Percentiles rank a stretch among this genome's conserved stretches.
phyloP scores from a whole-genome alignment of 2,797 vertebrate species.

The Sternarchorhynchus goeldii region DNA sequence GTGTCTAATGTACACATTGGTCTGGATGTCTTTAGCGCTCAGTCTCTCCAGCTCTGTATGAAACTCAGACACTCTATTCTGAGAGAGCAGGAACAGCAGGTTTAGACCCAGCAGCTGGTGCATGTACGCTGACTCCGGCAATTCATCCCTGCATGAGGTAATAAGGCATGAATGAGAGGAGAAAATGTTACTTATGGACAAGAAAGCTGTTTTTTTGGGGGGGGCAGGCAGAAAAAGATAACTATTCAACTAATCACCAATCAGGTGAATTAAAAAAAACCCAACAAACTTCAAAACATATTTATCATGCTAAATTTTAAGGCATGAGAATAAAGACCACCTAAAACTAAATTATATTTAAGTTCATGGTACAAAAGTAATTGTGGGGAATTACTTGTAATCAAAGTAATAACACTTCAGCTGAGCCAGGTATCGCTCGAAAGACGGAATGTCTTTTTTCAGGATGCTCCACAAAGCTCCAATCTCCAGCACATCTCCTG shows the following conservation, averaged over 20 bases:
- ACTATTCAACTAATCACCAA: not conserved
- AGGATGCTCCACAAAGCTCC: conserved; percentile 94
- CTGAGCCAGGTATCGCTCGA: conserved; percentile 95
- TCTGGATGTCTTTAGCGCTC: conserved; percentile 89
- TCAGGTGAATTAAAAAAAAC: not conserved
- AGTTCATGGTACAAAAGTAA: not conserved
- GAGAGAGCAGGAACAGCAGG: conserved; percentile 94
- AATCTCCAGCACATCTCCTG: conserved; percentile 94
- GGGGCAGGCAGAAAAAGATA: not conserved
- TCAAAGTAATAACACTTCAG: conserved; percentile 98
- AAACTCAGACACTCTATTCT: conserved; percentile 95
- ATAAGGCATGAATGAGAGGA: conserved; percentile 24
- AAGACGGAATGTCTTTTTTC: conserved; percentile 93
- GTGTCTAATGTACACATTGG: conserved; percentile 93
- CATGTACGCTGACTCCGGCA: conserved; percentile 89
- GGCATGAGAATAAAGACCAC: not conserved
- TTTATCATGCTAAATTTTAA: not conserved
- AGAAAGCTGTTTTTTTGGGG: too few relatives aligned
- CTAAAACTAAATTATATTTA: too few relatives aligned
- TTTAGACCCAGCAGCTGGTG: conserved; percentile 94
- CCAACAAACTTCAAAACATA: not conserved
- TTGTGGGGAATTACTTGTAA: conserved; percentile 84
- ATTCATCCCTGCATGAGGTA: conserved; percentile 78
- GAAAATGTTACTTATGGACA: not conserved
- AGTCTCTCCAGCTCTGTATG: conserved; percentile 93